Evolutionary conservation across 2,113 vertebrate species (phyloP).

Genomic region (Cryptomyrus ogoouensis): DNA sequence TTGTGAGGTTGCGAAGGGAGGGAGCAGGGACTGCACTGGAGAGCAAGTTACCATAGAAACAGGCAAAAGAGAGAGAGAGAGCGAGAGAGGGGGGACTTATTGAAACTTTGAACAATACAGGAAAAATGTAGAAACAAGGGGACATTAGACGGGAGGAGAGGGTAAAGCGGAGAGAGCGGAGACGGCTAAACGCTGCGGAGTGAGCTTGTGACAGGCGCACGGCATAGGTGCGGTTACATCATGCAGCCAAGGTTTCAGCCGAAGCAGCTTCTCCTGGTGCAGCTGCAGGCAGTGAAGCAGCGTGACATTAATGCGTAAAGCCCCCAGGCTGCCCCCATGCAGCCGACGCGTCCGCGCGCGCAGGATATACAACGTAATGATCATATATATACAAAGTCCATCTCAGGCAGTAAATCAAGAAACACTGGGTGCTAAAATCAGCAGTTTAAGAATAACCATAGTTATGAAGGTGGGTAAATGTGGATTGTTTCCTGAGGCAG

Average conservation of each 20-base stretch:
- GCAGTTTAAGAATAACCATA: not conserved
- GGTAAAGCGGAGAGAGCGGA: constrained; percentile 27
- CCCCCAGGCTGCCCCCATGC: not conserved
- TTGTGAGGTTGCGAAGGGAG: not conserved
- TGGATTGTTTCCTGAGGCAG: not conserved
- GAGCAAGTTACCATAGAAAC: constrained; percentile 38
- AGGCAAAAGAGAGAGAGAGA: not conserved
- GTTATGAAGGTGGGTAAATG: not conserved
- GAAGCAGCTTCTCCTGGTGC: not conserved
- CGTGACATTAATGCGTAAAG: not conserved
- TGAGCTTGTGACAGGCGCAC: constrained; percentile 24
- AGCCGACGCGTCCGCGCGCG: not conserved
- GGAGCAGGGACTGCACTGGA: constrained; percentile 29
- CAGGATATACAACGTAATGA: not conserved
- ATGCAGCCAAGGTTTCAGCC: not conserved
- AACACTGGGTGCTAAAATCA: not conserved
- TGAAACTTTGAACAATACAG: constrained; percentile 30
- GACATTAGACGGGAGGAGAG: constrained; percentile 5
- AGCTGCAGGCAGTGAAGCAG: not conserved
- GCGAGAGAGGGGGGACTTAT: constrained; percentile 18
- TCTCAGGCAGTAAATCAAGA: not conserved
- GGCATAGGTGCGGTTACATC: not conserved
- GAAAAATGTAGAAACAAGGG: constrained; percentile 19
- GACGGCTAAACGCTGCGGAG: constrained; percentile 32
- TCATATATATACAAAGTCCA: not conserved